A percentile compares a stretch with the other conserved stretches of the same genome.
Evolutionary conservation across 2,888 invertebrate species (phyloP).

Genomic region (Calephelis perditalis): DNA sequence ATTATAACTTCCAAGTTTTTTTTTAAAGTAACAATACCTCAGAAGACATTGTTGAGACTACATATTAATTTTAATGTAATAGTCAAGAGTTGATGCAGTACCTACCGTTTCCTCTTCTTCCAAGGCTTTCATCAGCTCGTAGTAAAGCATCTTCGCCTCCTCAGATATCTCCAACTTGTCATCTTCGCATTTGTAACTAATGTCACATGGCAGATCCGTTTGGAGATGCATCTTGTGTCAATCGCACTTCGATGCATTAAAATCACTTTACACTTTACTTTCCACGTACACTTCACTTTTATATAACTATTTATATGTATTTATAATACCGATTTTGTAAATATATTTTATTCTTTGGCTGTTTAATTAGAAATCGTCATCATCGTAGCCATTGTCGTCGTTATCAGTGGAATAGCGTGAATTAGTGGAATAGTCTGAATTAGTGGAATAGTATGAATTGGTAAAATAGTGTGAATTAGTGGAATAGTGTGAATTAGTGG

Average conservation of each 20-base stretch:
- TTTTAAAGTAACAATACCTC: too few species aligned
- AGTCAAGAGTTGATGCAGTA: conserved; percentile 8
- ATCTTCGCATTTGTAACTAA: conserved; percentile 48
- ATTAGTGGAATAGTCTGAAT: too few species aligned
- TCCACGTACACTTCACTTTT: conserved; percentile 14
- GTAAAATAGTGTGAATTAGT: too few species aligned
- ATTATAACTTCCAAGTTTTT: too few species aligned
- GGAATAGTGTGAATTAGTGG: too few species aligned
- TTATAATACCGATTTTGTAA: conserved; percentile 6
- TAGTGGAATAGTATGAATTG: too few species aligned
- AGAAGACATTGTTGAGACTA: too few species aligned
- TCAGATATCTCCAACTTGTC: conserved; percentile 67
- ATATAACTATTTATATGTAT: background rate
- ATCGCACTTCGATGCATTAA: conserved; percentile 31
- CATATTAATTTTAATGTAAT: too few species aligned
- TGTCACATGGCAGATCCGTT: conserved; percentile 60
- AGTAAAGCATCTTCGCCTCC: conserved; percentile 71
- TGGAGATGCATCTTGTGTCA: conserved; percentile 63
- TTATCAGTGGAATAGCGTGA: too few species aligned
- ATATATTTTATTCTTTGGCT: conserved; percentile 8
- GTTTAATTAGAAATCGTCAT: background rate
- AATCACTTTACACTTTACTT: conserved; percentile 26
- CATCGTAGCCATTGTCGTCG: too few species aligned
- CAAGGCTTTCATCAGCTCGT: conserved; percentile 55
- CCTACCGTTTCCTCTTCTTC: conserved; percentile 74